A percentile compares a stretch with the other conserved stretches of the same genome.
Conservation (phyloP, 2,113 vertebrate species). For the Terrapene triunguis region DNA sequence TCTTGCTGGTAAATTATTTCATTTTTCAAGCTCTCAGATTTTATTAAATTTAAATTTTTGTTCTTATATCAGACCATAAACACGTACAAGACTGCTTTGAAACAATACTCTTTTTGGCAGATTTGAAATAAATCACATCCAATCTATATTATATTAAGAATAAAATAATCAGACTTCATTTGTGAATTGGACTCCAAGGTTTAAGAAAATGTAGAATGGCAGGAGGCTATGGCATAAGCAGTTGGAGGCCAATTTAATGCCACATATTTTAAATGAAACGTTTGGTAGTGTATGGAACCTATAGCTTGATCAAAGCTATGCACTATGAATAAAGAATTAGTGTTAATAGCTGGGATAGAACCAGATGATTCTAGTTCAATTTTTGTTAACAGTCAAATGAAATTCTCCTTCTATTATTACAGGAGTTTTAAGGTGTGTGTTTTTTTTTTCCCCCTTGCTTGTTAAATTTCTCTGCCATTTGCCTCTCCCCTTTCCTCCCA, state of each 20-base stretch:
- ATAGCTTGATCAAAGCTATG: slow-evolving; percentile 62
- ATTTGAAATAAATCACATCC: slow-evolving; percentile 65
- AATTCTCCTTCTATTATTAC: slow-evolving; percentile 62
- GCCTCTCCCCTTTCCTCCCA: slow-evolving; percentile 5
- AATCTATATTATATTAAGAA: slow-evolving; percentile 62
- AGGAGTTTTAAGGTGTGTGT: slow-evolving; percentile 60
- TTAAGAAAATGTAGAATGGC: slow-evolving; percentile 33
- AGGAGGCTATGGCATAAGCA: slow-evolving; percentile 51
- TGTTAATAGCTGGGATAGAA: slow-evolving; percentile 67
- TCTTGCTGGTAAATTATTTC: slow-evolving; percentile 31
- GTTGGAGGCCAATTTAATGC: slow-evolving; percentile 66
- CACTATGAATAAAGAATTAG: slow-evolving; percentile 56
- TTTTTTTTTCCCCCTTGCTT: slow-evolving; percentile 69
- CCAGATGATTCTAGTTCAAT: slow-evolving; percentile 57
- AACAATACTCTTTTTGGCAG: slow-evolving; percentile 43
- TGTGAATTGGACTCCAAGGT: slow-evolving; percentile 62
- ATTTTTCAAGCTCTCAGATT: slow-evolving; percentile 59
- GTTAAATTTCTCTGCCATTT: slow-evolving; percentile 72
- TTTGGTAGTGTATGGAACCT: slow-evolving; percentile 69
- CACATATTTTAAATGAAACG: slow-evolving; percentile 67
- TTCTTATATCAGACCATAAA: slow-evolving; percentile 68
- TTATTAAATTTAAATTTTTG: slow-evolving; percentile 75
- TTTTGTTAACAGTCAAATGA: slow-evolving; percentile 65
- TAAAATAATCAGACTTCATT: slow-evolving; percentile 67
- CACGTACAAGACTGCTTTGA: slow-evolving; percentile 63